Percentiles rank a stretch among this genome's conserved stretches.
Evolutionary conservation across 2,888 invertebrate species (phyloP).

Genomic region (Ischnura elegans): DNA sequence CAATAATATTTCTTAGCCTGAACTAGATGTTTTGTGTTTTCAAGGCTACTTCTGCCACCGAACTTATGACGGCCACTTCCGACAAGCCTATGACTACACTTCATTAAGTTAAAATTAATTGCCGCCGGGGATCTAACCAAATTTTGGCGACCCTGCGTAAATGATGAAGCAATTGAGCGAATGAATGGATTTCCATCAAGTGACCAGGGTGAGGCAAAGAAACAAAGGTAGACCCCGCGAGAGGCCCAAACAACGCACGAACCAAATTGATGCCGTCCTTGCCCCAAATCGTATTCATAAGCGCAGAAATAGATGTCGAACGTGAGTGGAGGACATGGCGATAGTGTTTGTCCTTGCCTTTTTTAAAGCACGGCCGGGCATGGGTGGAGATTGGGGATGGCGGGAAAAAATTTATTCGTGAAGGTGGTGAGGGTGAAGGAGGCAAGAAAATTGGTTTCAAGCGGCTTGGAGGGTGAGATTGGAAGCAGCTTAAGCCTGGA

Average conservation of each 20-base stretch:
- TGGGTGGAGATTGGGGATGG: neutral
- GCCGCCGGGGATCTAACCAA: too few relatives aligned
- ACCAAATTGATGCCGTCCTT: neutral
- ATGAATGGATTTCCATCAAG: neutral
- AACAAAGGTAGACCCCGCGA: neutral
- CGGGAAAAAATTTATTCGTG: neutral
- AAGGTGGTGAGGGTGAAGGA: neutral
- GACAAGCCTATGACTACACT: too few relatives aligned
- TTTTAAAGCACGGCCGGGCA: neutral
- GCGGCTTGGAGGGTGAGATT: neutral
- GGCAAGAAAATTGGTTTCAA: neutral
- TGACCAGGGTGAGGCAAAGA: neutral
- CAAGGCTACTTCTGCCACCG: too few relatives aligned
- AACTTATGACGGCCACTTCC: too few relatives aligned
- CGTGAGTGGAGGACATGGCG: neutral
- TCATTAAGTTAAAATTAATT: too few relatives aligned
- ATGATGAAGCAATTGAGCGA: too few relatives aligned
- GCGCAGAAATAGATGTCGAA: conserved; percentile 8
- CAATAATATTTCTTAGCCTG: too few relatives aligned
- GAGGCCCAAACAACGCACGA: neutral
- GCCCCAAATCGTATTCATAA: neutral
- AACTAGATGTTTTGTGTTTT: too few relatives aligned
- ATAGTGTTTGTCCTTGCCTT: neutral
- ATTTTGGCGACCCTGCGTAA: too few relatives aligned
- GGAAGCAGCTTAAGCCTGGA: neutral